Conservation (phyloP, 2,888 invertebrate genomes). For the Rotaria sp. region DNA sequence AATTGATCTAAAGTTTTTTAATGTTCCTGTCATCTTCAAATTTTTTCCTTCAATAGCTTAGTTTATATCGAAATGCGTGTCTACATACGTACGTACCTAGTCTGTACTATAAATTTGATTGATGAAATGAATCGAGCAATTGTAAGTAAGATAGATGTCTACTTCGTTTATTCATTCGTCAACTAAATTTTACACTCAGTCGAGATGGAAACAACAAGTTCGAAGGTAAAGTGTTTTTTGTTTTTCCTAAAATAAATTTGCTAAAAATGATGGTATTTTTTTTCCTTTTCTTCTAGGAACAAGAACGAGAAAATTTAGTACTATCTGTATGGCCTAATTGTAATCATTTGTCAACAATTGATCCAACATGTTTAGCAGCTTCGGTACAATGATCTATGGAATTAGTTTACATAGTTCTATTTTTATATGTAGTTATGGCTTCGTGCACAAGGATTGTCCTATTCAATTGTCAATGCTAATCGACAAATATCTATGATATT, state of each 20-base stretch:
- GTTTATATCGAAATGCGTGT: too few species aligned
- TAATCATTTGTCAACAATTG: background rate
- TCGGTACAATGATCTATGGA: background rate
- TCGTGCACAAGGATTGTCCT: background rate
- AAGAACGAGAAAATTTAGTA: background rate
- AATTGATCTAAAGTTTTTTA: constrained; percentile 16
- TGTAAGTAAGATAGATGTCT: background rate
- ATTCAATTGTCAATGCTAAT: background rate
- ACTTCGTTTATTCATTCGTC: background rate
- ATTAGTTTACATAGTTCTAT: background rate
- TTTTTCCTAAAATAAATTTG: background rate
- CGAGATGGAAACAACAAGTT: background rate
- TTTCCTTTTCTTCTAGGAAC: background rate
- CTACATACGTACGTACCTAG: background rate
- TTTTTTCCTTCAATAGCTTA: too few species aligned
- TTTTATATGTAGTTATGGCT: background rate
- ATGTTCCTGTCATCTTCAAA: background rate
- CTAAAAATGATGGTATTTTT: too few species aligned
- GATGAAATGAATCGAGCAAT: background rate
- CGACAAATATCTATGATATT: background rate
- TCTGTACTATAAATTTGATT: background rate
- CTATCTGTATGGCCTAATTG: background rate
- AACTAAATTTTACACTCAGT: background rate
- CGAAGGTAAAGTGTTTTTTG: background rate
- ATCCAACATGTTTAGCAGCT: background rate